Conservation (phyloP, 2,113 vertebrate species). For the Centrocercus urophasianus region DNA sequence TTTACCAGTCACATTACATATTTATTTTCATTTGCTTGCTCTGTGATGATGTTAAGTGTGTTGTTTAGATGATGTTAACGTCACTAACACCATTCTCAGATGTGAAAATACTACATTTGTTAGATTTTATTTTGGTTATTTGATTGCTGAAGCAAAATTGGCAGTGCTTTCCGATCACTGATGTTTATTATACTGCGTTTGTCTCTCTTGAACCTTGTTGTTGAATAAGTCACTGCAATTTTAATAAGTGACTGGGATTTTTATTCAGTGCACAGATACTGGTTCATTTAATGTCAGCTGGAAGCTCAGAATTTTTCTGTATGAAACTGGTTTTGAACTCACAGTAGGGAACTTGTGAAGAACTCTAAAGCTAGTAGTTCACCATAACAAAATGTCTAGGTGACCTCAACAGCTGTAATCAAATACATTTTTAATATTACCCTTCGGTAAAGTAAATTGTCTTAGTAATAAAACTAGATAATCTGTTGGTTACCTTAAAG, state of each 20-base stretch:
- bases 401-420: constrained; percentile 49
- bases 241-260: constrained; percentile 22
- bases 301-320: neutral
- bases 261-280: constrained; percentile 23
- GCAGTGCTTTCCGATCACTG: neutral
- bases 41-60: neutral
- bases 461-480: constrained; percentile 66
- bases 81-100: neutral
- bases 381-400: constrained; percentile 60
- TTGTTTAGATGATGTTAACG: neutral
- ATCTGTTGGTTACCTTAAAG: constrained; percentile 48
- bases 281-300: constrained; percentile 27
- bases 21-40: neutral
- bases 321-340: neutral
- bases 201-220: neutral
- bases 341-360: constrained; percentile 54
- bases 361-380: constrained; percentile 60
- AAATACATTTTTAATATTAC: constrained; percentile 70
- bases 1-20: neutral
- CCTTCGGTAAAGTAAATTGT: constrained; percentile 70
- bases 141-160: neutral
- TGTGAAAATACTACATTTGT: neutral
- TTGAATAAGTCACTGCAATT: neutral
- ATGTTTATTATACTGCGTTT: fast-evolving
- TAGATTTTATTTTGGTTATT: neutral